Evolutionary conservation across 1,140 invertebrate species (phyloP), one percentile per base, ranked within the genome.

Genomic region (Lordiphosa mommai): DNA sequence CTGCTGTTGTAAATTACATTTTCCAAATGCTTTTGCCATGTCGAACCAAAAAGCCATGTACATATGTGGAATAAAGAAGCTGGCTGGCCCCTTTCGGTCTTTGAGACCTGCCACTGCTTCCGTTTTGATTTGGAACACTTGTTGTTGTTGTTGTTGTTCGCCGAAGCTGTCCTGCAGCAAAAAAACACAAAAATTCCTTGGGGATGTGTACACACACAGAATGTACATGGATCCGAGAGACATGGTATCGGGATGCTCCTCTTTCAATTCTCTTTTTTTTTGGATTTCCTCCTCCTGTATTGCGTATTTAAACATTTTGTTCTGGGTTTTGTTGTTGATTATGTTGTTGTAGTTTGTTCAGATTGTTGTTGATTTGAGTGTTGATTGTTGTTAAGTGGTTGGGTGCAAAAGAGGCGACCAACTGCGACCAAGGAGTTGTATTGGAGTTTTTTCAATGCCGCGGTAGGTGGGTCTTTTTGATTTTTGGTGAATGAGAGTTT

Each of bases 21-120:
- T 86, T 86, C 82, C 82, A 86, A 86, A 86, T 86, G 82, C 82
- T 86, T 86, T 86, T 86, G 76, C 82, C 82, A 82, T 86, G 82
- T 86, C 72, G 72, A 65, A 82, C 71, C 72, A 67, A 82, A 82
- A 82, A 84, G 72, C 71, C 77, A 82, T 82, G 82, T 82, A 72
- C 77, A 77, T 86, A 86, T 84, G 79, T 65, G 79, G 73, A 67
- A 73, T 74, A 67, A 67, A 67, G 63, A 53, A 67, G 63, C 63
- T 48, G 37, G 20, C 29, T 30, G 13, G n/a, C n/a, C n/a, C 40
- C 17, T 16, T 30, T 8, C 16, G 17, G 43, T 29, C 41, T 36
- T 52, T 51, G 68, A 49, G 43, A 34, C n/a, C 36, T 27, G 36
- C 34, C 57, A 51, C 20, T 58, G 76, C 76, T 84, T 82, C 77